Conservation (phyloP, 2,797 vertebrate species). For the Corythornis leucogaster region DNA sequence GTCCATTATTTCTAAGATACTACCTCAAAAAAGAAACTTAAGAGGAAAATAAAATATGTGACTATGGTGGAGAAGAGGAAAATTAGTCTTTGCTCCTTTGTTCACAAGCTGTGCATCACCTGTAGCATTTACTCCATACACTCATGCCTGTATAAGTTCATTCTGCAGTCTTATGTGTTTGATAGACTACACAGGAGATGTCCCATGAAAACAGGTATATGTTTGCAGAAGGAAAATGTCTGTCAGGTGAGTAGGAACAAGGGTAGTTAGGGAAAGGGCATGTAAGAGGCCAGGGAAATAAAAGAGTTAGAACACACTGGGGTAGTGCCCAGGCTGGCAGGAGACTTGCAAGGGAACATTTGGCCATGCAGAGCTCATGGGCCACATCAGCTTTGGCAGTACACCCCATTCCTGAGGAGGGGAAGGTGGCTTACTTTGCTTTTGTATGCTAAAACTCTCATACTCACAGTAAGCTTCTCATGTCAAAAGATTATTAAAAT, state of each 20-base stretch:
- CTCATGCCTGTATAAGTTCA: background rate
- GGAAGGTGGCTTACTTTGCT: background rate
- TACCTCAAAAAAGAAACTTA: background rate
- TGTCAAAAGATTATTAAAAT: background rate
- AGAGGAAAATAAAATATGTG: background rate
- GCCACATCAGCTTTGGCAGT: background rate
- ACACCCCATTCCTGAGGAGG: rapidly evolving
- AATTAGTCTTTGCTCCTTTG: background rate
- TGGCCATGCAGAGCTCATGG: background rate
- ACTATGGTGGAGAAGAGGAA: background rate
- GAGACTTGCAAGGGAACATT: background rate
- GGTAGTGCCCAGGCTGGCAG: rapidly evolving
- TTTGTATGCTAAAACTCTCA: background rate
- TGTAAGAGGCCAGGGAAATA: background rate
- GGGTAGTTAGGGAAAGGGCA: background rate
- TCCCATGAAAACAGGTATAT: background rate
- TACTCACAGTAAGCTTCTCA: background rate
- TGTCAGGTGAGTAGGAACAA: background rate
- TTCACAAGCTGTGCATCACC: background rate
- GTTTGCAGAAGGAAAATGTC: background rate
- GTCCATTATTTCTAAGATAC: background rate
- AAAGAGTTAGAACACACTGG: background rate
- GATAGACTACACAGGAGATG: background rate
- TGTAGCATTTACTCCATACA: background rate
- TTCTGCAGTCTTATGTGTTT: background rate